phyloP scores from a whole-genome alignment of 2,888 invertebrate species.

The Mythimna impura region DNA sequence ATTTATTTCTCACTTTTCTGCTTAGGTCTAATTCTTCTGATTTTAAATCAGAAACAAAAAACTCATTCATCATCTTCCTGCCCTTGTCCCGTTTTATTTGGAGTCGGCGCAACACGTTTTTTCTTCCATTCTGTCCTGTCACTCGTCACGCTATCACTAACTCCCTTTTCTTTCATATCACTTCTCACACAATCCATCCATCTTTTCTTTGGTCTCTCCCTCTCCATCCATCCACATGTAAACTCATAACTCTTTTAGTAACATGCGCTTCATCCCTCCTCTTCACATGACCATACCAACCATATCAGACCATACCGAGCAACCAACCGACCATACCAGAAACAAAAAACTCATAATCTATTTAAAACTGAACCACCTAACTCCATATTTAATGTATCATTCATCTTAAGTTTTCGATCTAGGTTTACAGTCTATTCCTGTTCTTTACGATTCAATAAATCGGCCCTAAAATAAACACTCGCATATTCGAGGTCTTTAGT shows the following conservation, averaged over 20 bases:
- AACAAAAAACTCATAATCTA: constrained; percentile 9
- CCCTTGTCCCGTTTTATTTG: no score
- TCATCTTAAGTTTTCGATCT: constrained; percentile 22
- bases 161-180: no score
- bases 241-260: no score
- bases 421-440: constrained; percentile 41
- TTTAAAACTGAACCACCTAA: constrained; percentile 10
- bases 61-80: background rate
- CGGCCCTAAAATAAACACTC: constrained; percentile 36
- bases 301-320: no score
- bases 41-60: background rate
- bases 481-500: constrained; percentile 36
- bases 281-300: no score
- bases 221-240: no score
- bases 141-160: no score
- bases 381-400: constrained; percentile 33
- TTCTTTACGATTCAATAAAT: constrained; percentile 58
- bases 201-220: no score
- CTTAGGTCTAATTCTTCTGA: background rate
- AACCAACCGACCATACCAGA: background rate
- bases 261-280: no score
- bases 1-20: background rate
- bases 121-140: no score
- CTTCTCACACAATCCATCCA: no score
- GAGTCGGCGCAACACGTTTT: no score